Percentiles rank a stretch among this genome's conserved stretches.
These are phyloP conservation scores for Polymixis flavicincta DNA, from an alignment of 2,888 invertebrate species.

Conservation along the genomic window DNA sequence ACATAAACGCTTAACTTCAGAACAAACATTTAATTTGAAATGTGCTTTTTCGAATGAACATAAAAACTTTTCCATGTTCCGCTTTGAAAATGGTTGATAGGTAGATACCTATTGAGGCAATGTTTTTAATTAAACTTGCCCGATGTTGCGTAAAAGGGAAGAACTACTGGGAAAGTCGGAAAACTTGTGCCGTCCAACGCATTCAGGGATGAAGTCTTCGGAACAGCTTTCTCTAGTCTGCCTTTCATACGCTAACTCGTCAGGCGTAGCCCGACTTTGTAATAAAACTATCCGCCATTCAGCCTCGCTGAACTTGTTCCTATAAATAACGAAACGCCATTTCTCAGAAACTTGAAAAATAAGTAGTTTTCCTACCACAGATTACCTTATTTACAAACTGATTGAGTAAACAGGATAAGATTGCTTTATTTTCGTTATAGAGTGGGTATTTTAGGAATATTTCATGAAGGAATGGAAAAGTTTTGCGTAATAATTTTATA, in stretches of 20 bases:
- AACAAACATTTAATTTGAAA: constrained; percentile 79
- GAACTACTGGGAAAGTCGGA: constrained; percentile 50
- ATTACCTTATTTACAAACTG: background rate
- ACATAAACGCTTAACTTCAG: constrained; percentile 71
- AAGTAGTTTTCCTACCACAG: constrained; percentile 4
- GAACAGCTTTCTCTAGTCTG: constrained; percentile 32
- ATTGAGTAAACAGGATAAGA: constrained; percentile 16
- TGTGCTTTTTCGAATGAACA: constrained; percentile 74
- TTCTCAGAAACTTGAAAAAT: constrained; percentile 13
- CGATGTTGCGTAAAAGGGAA: constrained; percentile 68
- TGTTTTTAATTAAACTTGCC: constrained; percentile 84
- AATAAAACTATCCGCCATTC: constrained; percentile 53
- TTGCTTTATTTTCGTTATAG: background rate
- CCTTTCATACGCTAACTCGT: constrained; percentile 60
- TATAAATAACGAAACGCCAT: constrained; percentile 23
- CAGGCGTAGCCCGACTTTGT: constrained; percentile 46
- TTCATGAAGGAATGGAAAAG: background rate
- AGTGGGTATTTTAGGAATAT: constrained; percentile 1
- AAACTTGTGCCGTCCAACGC: constrained; percentile 62
- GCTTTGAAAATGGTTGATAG: constrained; percentile 69
- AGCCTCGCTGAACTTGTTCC: constrained; percentile 19
- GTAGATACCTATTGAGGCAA: constrained; percentile 67
- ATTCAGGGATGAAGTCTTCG: constrained; percentile 48
- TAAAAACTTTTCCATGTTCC: constrained; percentile 72
- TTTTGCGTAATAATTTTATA: constrained; percentile 9